These are phyloP conservation scores for Phyllopteryx taeniolatus DNA, from an alignment of 2,113 vertebrate genomes.

Conservation along the genomic window DNA sequence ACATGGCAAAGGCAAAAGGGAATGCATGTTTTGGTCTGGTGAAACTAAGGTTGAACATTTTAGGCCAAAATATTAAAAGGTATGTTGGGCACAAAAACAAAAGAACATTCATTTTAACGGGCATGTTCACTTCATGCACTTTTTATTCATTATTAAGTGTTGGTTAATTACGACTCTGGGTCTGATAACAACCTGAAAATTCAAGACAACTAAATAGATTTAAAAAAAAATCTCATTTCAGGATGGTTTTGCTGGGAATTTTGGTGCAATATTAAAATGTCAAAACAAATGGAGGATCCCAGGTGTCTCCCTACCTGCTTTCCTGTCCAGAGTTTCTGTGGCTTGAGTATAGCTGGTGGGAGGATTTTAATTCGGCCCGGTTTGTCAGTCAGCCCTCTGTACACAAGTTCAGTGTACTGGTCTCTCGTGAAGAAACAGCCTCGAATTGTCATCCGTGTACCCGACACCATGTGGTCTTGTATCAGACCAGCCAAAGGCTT, in stretches of 20 bases:
- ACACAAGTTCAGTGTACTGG: conserved; percentile 90
- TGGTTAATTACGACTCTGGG: too few relatives aligned
- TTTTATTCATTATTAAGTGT: too few relatives aligned
- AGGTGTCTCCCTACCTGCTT: conserved; percentile 81
- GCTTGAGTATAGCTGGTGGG: conserved; percentile 85
- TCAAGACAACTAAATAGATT: too few relatives aligned
- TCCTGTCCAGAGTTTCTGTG: conserved; percentile 88
- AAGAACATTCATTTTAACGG: too few relatives aligned
- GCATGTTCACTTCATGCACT: too few relatives aligned
- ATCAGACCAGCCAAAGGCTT: conserved; percentile 93
- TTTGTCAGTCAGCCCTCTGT: conserved; percentile 89
- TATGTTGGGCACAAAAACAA: too few relatives aligned
- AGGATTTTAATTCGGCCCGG: conserved; percentile 79
- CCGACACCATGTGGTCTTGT: conserved; percentile 97
- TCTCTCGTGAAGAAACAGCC: conserved; percentile 87
- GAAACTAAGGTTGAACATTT: too few relatives aligned
- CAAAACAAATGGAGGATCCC: not conserved
- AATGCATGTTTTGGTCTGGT: too few relatives aligned
- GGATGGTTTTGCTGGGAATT: not conserved
- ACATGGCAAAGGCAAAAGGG: too few relatives aligned
- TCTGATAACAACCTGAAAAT: too few relatives aligned
- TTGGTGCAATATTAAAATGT: too few relatives aligned
- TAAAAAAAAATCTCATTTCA: not conserved
- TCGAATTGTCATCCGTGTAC: conserved; percentile 89
- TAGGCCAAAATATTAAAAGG: too few relatives aligned